Conservation (phyloP, 2,888 invertebrate species). For the Aspidiotus destructor region DNA sequence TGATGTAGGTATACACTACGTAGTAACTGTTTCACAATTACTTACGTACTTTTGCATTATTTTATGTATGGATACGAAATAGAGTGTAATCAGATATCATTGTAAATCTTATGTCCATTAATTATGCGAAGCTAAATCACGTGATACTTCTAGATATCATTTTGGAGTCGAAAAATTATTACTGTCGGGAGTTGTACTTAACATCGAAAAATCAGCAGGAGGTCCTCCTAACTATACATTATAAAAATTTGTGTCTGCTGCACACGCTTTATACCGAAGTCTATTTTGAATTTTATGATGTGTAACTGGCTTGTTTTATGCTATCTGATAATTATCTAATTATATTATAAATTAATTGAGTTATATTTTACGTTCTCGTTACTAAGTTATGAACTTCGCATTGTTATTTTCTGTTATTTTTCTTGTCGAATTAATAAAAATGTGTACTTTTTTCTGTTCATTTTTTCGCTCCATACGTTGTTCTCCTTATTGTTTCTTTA, state of each 20-base stretch:
- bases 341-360: slow-evolving; percentile 27
- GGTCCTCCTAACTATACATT: slow-evolving; percentile 9
- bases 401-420: slow-evolving; percentile 6
- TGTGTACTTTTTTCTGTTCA: slow-evolving; percentile 1
- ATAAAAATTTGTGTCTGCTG: background rate
- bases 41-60: too few species aligned
- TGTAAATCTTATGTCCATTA: background rate
- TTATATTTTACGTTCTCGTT: slow-evolving; percentile 16
- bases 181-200: slow-evolving; percentile 14
- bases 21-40: too few species aligned
- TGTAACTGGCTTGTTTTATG: slow-evolving; percentile 28
- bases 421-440: background rate
- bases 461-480: background rate
- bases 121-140: slow-evolving; percentile 12
- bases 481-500: background rate
- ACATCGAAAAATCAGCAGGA: slow-evolving; percentile 9
- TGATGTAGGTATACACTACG: too few species aligned
- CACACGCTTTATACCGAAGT: slow-evolving; percentile 2
- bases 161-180: slow-evolving; percentile 10
- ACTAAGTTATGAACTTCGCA: slow-evolving; percentile 14
- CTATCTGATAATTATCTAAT: slow-evolving; percentile 24
- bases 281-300: slow-evolving; percentile 17
- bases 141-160: background rate
- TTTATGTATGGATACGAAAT: too few species aligned
- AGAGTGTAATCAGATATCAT: background rate